phyloP scores from a whole-genome alignment of 1,140 invertebrate genomes.

The Metopolophium dirhodum region DNA sequence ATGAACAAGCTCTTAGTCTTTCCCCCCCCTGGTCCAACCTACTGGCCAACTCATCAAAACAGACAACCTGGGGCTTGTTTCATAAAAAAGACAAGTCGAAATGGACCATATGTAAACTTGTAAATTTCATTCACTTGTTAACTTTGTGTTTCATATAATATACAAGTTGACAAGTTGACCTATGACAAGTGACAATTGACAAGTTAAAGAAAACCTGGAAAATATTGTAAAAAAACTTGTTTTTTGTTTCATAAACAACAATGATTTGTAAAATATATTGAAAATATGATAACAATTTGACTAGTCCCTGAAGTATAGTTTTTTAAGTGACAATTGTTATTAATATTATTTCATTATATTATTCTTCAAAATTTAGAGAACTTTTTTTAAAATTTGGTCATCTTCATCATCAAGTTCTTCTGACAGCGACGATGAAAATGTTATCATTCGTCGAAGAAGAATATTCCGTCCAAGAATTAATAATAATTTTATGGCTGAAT shows the following conservation, averaged over 20 bases:
- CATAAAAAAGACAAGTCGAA: background rate
- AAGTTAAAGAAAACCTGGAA: constrained; percentile 28
- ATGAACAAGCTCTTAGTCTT: too few relatives aligned
- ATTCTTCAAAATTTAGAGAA: background rate
- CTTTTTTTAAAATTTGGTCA: too few relatives aligned
- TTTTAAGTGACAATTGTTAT: background rate
- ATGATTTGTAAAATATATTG: constrained; percentile 40
- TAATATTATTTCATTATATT: background rate
- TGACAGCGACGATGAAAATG: too few relatives aligned
- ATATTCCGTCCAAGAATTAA: constrained; percentile 31
- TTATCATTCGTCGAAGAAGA: background rate
- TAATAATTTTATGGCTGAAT: constrained; percentile 30
- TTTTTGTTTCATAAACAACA: constrained; percentile 39
- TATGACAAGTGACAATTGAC: constrained; percentile 3
- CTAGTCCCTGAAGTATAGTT: background rate
- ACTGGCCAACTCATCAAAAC: too few relatives aligned
- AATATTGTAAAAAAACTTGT: constrained; percentile 32
- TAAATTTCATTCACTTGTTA: constrained; percentile 35
- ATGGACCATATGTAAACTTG: constrained; percentile 37
- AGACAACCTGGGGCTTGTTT: background rate
- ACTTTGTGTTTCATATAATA: constrained; percentile 45
- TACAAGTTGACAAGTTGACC: constrained; percentile 20
- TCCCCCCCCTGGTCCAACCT: too few relatives aligned
- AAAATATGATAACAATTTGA: constrained; percentile 39
- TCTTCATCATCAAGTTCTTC: too few relatives aligned